Base-by-base conservation (phyloP, 1,140 invertebrate genomes). In the Drosophila truncata region DNA sequence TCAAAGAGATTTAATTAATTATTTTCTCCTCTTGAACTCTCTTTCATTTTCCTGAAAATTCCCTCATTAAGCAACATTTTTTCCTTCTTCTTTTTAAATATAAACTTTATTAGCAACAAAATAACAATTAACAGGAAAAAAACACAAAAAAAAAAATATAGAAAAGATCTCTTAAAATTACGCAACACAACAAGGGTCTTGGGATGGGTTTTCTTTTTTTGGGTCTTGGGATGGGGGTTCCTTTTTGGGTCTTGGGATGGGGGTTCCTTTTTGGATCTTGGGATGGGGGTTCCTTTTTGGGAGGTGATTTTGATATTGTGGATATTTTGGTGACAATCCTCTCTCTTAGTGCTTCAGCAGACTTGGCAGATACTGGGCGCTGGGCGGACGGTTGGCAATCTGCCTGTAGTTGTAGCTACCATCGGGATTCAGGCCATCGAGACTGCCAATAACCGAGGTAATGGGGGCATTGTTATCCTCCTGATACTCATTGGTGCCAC, bases 371-470 rank as follows among this genome's bases (percentile, higher is more conserved):
- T 90, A 90, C 67, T 90, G 85, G 14, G 74, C 25, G 23, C 49
- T 76, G 35, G 76, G 82, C 5, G 61, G 50, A 6, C 74, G 78
- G 42, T 81, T 82, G 67, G 42, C 67, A 35, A 92, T 75, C 69
- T 82, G 88, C 35, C 83, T 64, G 37, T 92, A 92, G 69, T 92
- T 91, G 75, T 92, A 92, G 67, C 90, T 85, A 47, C 91, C 91
- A 64, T 92, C 87, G 49, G 90, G 84, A 78, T 91, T 85, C 49
- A 85, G 83, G 60, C 91, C 85, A 59, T 92, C 91, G 25, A 92
- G 78, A 46, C 86, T 78, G 52, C 91, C 91, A 37, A 92, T 82
- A 55, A 92, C 87, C 18, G 91, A 92, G 39, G 90, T 92, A 8
- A 92, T 71, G 11, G 91, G 91, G 0, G 91, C 91, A 54, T 78